Conservation (phyloP, 2,888 invertebrate genomes). For the Dendrolimus houi region DNA sequence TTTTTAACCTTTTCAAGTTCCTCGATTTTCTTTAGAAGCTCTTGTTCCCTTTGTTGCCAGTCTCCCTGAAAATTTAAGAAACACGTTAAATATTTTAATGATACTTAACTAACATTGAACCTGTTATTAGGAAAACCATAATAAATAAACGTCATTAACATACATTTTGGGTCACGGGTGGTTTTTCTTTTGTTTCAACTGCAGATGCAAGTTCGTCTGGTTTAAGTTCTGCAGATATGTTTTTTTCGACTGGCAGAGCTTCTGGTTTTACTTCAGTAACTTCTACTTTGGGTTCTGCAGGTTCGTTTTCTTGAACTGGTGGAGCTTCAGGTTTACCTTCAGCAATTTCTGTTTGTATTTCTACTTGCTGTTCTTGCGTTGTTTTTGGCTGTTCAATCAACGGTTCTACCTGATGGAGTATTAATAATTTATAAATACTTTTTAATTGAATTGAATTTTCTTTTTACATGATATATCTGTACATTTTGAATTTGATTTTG, state of each 20-base stretch:
- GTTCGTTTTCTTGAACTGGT: not conserved
- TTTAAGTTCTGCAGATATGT: slow-evolving; percentile 4
- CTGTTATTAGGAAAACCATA: no score
- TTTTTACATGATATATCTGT: no score
- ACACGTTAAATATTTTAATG: not conserved
- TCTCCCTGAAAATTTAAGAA: slow-evolving; percentile 30
- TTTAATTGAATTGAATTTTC: no score
- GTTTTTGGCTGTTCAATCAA: not conserved
- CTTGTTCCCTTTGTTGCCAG: slow-evolving; percentile 56
- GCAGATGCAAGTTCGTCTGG: slow-evolving; percentile 1
- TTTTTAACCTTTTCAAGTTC: slow-evolving; percentile 51
- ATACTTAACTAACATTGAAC: no score
- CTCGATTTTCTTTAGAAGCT: slow-evolving; percentile 57
- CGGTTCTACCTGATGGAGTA: not conserved
- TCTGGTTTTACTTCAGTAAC: slow-evolving; percentile 5
- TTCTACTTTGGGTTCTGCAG: slow-evolving; percentile 5
- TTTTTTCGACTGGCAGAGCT: slow-evolving; percentile 4
- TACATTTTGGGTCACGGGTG: not conserved
- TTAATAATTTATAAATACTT: not conserved
- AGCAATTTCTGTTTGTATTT: not conserved
- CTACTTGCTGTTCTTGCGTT: not conserved
- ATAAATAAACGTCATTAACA: not conserved
- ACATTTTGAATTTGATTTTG: no score
- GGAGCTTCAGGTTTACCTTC: not conserved
- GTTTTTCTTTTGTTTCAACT: slow-evolving; percentile 4